Conservation (phyloP, 2,888 invertebrate genomes). For the Dicyrtoma fusca region DNA sequence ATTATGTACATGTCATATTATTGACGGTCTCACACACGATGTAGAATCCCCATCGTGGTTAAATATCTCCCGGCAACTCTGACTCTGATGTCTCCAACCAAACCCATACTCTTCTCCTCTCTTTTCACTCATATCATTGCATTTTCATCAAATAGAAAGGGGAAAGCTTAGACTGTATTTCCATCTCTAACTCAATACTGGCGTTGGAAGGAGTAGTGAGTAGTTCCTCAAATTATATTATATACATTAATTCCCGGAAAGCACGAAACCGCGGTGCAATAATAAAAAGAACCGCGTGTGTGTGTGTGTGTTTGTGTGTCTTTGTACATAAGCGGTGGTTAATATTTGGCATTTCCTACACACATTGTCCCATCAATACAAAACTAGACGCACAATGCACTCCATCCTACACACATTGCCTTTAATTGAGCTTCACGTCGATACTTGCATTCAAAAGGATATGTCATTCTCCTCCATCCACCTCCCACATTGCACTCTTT, state of each 20-base stretch:
- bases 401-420: conserved; percentile 23
- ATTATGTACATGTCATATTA: conserved; percentile 7
- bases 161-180: conserved; percentile 11
- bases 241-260: conserved; percentile 33
- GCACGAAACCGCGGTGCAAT: conserved; percentile 29
- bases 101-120: neutral
- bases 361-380: neutral
- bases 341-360: neutral
- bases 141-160: conserved; percentile 34
- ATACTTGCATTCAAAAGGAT: conserved; percentile 25
- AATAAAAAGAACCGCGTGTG: conserved; percentile 21
- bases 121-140: conserved; percentile 26
- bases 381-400: conserved; percentile 8
- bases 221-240: conserved; percentile 15
- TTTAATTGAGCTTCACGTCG: neutral
- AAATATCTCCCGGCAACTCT: conserved; percentile 34
- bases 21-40: neutral
- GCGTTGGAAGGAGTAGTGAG: neutral
- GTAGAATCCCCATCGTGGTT: conserved; percentile 18
- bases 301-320: neutral
- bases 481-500: neutral
- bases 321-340: neutral
- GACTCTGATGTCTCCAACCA: conserved; percentile 10
- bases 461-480: conserved; percentile 23
- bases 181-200: conserved; percentile 21